Conservation (phyloP, 92 coral and sea anemone genomes). For the Meandrina meandrites region DNA sequence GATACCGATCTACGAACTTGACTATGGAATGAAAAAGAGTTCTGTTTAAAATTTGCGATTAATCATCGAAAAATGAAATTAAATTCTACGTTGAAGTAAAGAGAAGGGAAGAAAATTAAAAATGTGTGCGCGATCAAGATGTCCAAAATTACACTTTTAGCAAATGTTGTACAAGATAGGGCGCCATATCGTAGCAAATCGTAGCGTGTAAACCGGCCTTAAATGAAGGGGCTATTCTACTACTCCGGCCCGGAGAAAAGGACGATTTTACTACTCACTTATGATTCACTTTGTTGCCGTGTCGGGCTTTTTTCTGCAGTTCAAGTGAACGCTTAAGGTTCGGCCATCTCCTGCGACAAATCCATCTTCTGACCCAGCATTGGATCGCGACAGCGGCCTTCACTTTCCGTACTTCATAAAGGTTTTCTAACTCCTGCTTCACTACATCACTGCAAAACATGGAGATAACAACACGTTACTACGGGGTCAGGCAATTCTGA, state of each 20-base stretch:
- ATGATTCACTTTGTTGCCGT: slow-evolving; percentile 53
- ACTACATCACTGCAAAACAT: slow-evolving; percentile 58
- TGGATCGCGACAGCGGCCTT: slow-evolving; percentile 62
- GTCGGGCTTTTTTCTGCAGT: slow-evolving; percentile 74
- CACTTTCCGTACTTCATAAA: slow-evolving; percentile 30
- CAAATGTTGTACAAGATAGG: no score
- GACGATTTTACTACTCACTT: slow-evolving; percentile 39
- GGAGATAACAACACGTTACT: background rate
- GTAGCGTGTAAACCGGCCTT: no score
- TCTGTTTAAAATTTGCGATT: background rate
- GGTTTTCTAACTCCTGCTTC: slow-evolving; percentile 67
- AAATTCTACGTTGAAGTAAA: background rate
- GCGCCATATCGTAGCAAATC: no score
- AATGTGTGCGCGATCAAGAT: no score
- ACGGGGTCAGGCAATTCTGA: background rate
- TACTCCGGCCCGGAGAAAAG: no score
- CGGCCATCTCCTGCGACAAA: slow-evolving; percentile 74
- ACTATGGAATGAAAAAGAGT: slow-evolving; percentile 9
- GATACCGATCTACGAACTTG: slow-evolving; percentile 49
- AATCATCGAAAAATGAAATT: background rate
- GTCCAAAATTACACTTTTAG: no score
- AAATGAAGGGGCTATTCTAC: no score
- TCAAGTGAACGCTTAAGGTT: slow-evolving; percentile 74
- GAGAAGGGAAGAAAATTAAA: background rate
- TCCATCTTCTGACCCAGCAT: slow-evolving; percentile 71